Base-by-base conservation (phyloP, 1,140 invertebrate genomes). In the Aphidius gifuensis region DNA sequence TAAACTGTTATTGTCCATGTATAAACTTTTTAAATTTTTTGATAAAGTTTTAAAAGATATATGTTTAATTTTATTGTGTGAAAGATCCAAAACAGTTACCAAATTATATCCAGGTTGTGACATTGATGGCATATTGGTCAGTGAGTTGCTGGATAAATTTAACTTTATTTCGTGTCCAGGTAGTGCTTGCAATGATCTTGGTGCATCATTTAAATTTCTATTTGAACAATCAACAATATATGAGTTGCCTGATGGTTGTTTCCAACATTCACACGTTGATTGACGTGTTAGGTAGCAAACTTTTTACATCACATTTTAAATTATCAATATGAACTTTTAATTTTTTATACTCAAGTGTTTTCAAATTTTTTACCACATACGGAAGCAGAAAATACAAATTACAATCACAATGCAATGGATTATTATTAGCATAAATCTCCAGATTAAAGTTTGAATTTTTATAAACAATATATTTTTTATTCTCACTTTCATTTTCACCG, bases 331-430 rank as follows among this genome's bases (percentile, higher is more conserved):
- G 64, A 3, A 86, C 72, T 4, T 71, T 60, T 3, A 85, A 74
- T 5, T 76, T 64, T 11, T 74, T 73, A 40, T 72, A 64, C 0
- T 79, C 69, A 50, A 71, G 69, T 0, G 69, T 70, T 51, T 68
- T 67, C 66, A 80, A 60, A 66, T 61, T 68, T 9, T 67, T 69
- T 50, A 81, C 76, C 3, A 83, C 57, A 64, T 85, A 85, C 46
- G 77, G 73, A 8, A 84, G 68, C 53, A 90, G 83, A 21, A 77
- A 64, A 48, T 85, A 81, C 3, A 85, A 38, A 0, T 69, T 8
- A 66, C 90, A 92, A 66, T 90, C 85, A 66, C 90, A 92, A 5
- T 69, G 50, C 32, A 91, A 68, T 0, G 88, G 89, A 78, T 92
- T 92, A 46, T 84, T 72, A 58, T 76, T 81, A 5, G 87, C 74